Evolutionary conservation across 2,888 invertebrate species (phyloP).

Genomic region (Acrobasis suavella): DNA sequence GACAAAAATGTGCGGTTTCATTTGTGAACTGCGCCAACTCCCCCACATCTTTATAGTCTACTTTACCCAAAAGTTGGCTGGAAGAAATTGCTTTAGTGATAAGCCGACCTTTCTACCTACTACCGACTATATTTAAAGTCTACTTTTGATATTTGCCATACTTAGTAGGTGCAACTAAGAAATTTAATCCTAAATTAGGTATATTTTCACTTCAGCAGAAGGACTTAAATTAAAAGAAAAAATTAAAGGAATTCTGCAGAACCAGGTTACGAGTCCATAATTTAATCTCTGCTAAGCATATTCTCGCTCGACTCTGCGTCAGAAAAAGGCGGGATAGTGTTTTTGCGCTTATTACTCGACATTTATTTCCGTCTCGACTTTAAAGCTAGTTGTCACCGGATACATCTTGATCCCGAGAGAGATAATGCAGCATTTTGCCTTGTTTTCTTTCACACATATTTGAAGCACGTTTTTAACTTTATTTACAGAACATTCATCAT

Average conservation of each 20-base stretch:
- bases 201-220: neutral
- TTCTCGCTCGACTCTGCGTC: conserved; percentile 4
- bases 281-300: neutral
- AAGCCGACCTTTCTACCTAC: too few species aligned
- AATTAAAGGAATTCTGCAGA: neutral
- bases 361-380: neutral
- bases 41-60: too few species aligned
- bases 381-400: conserved; percentile 3
- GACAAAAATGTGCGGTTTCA: too few species aligned
- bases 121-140: too few species aligned
- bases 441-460: neutral
- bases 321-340: conserved; percentile 7
- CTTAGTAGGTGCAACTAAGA: too few species aligned
- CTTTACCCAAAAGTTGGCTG: too few species aligned
- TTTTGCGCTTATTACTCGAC: conserved; percentile 11
- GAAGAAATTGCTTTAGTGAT: too few species aligned
- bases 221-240: neutral
- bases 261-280: conserved; percentile 5
- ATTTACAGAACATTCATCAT: too few species aligned
- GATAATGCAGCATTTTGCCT: neutral
- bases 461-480: neutral
- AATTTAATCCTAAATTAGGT: too few species aligned
- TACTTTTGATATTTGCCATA: too few species aligned
- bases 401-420: neutral
- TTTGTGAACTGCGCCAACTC: too few species aligned